Evolutionary conservation across 1,140 invertebrate species (phyloP), one percentile per base, ranked within the genome.

Genomic region (Pomacea maculata): DNA sequence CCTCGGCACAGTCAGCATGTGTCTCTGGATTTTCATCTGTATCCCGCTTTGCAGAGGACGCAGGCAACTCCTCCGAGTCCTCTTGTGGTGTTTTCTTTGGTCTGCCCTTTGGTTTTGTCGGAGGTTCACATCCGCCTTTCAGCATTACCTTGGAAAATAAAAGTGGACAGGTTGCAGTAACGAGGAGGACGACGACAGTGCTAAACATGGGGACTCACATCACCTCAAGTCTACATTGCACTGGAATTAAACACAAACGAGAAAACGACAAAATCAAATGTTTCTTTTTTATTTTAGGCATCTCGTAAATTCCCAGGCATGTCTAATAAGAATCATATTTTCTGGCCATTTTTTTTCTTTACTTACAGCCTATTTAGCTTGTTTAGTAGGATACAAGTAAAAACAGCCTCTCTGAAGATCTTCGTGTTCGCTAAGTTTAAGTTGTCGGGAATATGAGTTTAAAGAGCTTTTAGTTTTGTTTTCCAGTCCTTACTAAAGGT

Each of bases 51-150:
- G 72, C 78, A 45, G 25, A n/a, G 4, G 55, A 63, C 2, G 54
- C 34, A n/a, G 78, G 72, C 12, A 67, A 34, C 25, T 80, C 83
- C 15, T 80, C 77, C 10, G 61, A 61, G 14, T 29, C 67, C 55
- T 85, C 82, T 52, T 80, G 54, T 14, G 72, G 78, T 29, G 79
- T 75, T 76, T 92, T 92, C 83, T 91, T 92, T 7, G 92, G 92
- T 71, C 92, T 82, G 54, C 92, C 92, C 88, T 92, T 92, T 5
- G 92, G 92, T 84, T 92, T 92, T 0, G 92, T 92, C 14, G 92
- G 92, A 21, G 91, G 86, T 80, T 91, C 88, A 55, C 87, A 88
- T 63, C 89, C 90, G 6, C 92, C 92, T 45, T 87, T 88, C 85
- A 89, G 87, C 84, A 92, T 84, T 3, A 92, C 91, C 91, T 92